phyloP scores from a whole-genome alignment of 2,888 invertebrate species.

The Torymus tubicola region DNA sequence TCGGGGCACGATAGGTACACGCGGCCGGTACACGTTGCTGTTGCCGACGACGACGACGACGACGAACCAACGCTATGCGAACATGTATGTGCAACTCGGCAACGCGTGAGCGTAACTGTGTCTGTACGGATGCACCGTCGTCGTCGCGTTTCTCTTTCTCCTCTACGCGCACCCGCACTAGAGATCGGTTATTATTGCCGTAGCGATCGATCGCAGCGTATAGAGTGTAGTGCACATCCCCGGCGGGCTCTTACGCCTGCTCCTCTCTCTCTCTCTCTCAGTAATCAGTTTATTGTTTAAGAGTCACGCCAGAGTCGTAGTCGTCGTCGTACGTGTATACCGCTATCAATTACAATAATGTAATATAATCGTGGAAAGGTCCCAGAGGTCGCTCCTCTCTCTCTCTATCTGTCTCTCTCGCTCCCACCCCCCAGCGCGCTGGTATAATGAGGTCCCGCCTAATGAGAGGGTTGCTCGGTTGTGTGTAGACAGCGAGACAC shows the following conservation, averaged over 20 bases:
- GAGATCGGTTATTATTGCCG: slow-evolving; percentile 45
- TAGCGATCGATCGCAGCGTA: slow-evolving; percentile 20
- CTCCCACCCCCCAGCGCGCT: slow-evolving; percentile 41
- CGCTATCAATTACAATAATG: slow-evolving; percentile 72
- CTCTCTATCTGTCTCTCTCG: slow-evolving; percentile 38
- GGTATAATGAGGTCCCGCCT: slow-evolving; percentile 67
- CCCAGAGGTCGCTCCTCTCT: slow-evolving; percentile 50
- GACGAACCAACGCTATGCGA: not conserved
- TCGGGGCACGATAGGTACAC: slow-evolving; percentile 51
- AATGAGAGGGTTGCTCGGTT: slow-evolving; percentile 66
- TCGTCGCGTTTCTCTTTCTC: not conserved
- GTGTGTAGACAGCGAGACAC: slow-evolving; percentile 14
- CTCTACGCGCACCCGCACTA: not conserved
- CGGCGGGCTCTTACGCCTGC: slow-evolving; percentile 57
- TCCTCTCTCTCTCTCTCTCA: slow-evolving; percentile 13
- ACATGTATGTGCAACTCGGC: no score
- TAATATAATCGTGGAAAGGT: slow-evolving; percentile 68
- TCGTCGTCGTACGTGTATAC: slow-evolving; percentile 5
- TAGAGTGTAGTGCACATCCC: not conserved
- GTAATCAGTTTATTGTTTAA: slow-evolving; percentile 73
- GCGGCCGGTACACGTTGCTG: slow-evolving; percentile 33
- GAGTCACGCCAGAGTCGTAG: slow-evolving; percentile 62
- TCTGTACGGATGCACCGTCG: not conserved
- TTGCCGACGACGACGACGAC: slow-evolving; percentile 7
- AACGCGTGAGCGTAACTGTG: not conserved